Conservation (phyloP, 2,113 vertebrate species). For the Oreocharis arfaki region DNA sequence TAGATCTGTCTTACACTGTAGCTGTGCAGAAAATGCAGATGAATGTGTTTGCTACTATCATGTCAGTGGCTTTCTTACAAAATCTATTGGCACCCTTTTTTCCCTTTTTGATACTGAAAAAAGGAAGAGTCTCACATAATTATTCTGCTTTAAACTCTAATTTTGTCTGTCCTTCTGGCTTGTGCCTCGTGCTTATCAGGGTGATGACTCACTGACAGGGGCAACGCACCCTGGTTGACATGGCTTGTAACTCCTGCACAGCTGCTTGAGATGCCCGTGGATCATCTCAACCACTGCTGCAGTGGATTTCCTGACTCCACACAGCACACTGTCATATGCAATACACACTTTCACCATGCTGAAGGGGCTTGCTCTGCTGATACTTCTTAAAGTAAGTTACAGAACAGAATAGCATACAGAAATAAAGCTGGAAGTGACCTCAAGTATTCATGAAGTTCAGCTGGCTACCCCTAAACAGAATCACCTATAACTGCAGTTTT, state of each 20-base stretch:
- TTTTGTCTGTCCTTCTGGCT: neutral
- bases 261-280: neutral
- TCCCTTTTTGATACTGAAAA: neutral
- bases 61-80: neutral
- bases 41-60: neutral
- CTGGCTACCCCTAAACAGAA: neutral
- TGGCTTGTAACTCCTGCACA: rapidly evolving
- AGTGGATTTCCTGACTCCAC: neutral
- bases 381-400: neutral
- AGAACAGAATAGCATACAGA: neutral
- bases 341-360: rapidly evolving
- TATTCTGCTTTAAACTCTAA: neutral
- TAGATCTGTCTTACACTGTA: neutral
- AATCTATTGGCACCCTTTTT: neutral
- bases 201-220: neutral
- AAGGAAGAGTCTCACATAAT: neutral
- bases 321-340: neutral
- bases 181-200: neutral
- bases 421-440: neutral
- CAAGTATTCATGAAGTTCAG: neutral
- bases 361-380: neutral
- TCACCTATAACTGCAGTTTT: neutral
- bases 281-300: neutral
- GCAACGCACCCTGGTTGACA: neutral
- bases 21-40: neutral